Percentiles rank a stretch among this genome's conserved stretches.
Evolutionary conservation across 1,140 invertebrate species (phyloP).

Genomic region (Venustaconcha ellipsiformis): DNA sequence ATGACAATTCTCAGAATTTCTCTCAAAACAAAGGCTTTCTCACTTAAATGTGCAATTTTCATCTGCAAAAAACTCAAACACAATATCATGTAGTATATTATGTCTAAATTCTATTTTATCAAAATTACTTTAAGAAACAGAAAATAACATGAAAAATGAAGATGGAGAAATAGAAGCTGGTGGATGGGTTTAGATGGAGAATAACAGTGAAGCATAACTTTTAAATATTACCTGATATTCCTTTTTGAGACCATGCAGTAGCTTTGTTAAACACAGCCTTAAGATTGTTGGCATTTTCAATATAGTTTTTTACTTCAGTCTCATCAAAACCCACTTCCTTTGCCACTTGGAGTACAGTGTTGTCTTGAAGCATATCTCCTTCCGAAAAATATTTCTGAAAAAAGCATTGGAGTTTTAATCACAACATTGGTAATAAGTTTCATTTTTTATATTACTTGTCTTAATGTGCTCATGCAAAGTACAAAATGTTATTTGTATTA

Average conservation of each 20-base stretch:
- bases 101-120: no score
- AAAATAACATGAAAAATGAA: background rate
- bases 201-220: background rate
- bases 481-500: no score
- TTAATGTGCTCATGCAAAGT: no score
- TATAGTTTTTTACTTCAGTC: constrained; percentile 34
- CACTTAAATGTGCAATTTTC: no score
- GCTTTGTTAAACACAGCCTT: constrained; percentile 37
- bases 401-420: background rate
- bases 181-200: no score
- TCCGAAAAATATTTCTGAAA: constrained; percentile 57
- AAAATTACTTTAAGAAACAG: background rate
- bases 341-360: constrained; percentile 43
- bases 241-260: constrained; percentile 41
- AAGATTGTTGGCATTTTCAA: constrained; percentile 35
- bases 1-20: no score
- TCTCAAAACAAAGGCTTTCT: no score
- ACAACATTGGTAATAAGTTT: no score
- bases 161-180: background rate
- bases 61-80: no score
- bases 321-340: constrained; percentile 42
- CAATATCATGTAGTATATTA: no score
- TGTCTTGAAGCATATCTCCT: constrained; percentile 40
- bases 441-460: no score
- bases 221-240: constrained; percentile 44